Conservation (phyloP, 2,888 invertebrate genomes). For the Hesperia comma region DNA sequence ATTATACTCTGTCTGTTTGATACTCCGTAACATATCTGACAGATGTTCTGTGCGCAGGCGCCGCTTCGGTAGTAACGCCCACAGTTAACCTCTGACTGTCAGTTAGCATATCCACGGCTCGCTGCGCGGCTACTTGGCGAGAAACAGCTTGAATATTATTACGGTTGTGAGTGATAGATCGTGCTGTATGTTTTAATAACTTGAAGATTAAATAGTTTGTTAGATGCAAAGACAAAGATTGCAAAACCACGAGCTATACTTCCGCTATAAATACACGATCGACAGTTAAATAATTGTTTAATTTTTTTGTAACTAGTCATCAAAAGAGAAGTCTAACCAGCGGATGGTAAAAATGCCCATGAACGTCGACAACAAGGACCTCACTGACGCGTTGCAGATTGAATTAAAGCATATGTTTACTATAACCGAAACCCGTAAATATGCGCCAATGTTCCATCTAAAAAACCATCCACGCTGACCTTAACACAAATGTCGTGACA, state of each 20-base stretch:
- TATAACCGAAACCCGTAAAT: no score
- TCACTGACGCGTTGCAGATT: no score
- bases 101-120: constrained; percentile 23
- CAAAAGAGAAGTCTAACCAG: no score
- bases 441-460: no score
- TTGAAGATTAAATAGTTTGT: not conserved
- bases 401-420: no score
- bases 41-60: constrained; percentile 16
- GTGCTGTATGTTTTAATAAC: constrained; percentile 1
- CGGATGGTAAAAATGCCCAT: no score
- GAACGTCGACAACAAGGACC: no score
- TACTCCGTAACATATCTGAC: not conserved
- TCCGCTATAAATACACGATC: no score
- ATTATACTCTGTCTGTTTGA: not conserved
- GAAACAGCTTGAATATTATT: constrained; percentile 16
- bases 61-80: constrained; percentile 8
- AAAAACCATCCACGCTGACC: constrained; percentile 13
- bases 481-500: constrained; percentile 35
- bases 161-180: constrained; percentile 6
- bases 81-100: constrained; percentile 27
- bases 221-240: no score
- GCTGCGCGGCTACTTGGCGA: constrained; percentile 3
- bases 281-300: no score
- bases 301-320: no score
- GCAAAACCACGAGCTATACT: no score